These are phyloP conservation scores for Laterallus jamaicensis DNA, from an alignment of 2,113 vertebrate genomes.

Conservation along the genomic window DNA sequence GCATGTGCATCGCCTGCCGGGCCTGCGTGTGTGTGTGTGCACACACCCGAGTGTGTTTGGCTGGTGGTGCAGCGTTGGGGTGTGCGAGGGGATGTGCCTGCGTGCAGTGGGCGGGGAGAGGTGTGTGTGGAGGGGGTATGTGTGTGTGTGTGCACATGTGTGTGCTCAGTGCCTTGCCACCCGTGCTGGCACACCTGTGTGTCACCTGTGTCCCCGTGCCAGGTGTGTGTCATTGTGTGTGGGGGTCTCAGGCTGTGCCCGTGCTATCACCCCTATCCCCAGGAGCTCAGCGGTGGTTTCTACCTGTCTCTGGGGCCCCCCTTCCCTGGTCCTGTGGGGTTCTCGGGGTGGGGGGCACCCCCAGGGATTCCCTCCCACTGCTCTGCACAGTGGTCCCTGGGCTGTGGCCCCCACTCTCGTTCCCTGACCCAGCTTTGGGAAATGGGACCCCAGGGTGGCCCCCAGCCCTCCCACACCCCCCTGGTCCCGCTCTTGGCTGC, in stretches of 20 bases:
- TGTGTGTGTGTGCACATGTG: accelerated
- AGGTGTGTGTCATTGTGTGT: accelerated
- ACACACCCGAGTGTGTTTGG: background rate
- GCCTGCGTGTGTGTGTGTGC: background rate
- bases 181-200: accelerated
- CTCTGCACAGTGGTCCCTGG: background rate
- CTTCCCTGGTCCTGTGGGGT: background rate
- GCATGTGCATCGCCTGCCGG: background rate
- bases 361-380: accelerated
- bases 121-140: too few relatives aligned
- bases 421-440: background rate
- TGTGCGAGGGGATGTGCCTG: background rate
- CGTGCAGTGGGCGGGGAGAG: background rate
- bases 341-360: background rate
- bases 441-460: background rate
- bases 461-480: background rate
- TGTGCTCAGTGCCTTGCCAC: background rate
- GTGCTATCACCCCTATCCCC: background rate
- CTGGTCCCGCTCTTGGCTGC: background rate
- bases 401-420: background rate
- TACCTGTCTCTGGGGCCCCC: background rate
- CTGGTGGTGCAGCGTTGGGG: background rate
- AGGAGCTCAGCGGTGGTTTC: background rate
- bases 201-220: background rate
- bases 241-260: too few relatives aligned